phyloP scores from a whole-genome alignment of 1,140 invertebrate genomes.

The Leptinotarsa lineolata region DNA sequence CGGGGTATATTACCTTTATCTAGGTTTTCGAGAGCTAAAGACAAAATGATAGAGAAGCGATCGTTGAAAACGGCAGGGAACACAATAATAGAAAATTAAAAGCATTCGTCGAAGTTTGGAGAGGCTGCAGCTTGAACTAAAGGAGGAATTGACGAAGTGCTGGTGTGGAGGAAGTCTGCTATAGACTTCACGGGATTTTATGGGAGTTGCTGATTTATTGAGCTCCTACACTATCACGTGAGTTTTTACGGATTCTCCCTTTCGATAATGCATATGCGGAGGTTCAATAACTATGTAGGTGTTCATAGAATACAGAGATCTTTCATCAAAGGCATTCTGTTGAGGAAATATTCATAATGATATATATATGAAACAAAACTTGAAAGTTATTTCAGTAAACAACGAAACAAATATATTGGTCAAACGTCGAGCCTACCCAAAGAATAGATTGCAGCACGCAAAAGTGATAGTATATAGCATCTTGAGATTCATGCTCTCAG shows the following conservation, averaged over 20 bases:
- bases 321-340: too few relatives aligned
- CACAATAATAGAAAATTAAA: conserved; percentile 22
- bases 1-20: neutral
- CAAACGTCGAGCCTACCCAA: too few relatives aligned
- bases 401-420: too few relatives aligned
- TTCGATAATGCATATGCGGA: neutral
- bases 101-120: conserved; percentile 13
- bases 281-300: neutral
- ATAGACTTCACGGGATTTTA: neutral
- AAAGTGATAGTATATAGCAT: too few relatives aligned
- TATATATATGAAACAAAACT: neutral
- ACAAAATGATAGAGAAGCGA: conserved; percentile 5
- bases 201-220: conserved; percentile 12
- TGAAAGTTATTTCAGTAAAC: too few relatives aligned
- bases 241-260: neutral
- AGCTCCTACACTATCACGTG: neutral
- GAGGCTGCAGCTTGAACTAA: conserved; percentile 1
- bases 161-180: conserved; percentile 12
- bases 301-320: too few relatives aligned
- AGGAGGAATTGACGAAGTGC: conserved; percentile 9
- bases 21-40: neutral
- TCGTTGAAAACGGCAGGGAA: neutral
- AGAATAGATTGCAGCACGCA: too few relatives aligned
- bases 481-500: too few relatives aligned
- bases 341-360: too few relatives aligned